Conservation (phyloP, 2,797 vertebrate species). For the Eremophila alpestris region DNA sequence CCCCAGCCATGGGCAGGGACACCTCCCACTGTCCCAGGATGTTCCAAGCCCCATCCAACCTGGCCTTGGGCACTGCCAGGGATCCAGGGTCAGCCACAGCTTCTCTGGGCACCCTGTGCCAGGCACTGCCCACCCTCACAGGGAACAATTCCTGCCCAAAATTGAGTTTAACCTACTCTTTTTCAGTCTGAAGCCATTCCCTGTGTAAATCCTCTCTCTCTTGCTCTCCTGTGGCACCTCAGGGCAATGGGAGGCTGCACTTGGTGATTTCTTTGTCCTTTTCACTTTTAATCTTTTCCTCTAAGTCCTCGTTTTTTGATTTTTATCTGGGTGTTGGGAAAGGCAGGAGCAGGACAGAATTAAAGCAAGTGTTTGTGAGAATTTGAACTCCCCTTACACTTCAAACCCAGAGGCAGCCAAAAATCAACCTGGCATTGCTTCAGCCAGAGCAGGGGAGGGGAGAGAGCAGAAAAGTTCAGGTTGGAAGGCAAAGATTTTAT, state of each 20-base stretch:
- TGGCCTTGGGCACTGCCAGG: neutral
- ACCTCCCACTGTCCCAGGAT: neutral
- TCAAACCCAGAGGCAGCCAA: neutral
- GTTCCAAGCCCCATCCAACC: neutral
- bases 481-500: neutral
- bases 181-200: neutral
- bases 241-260: neutral
- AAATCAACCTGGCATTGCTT: neutral
- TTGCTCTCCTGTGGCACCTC: neutral
- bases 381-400: neutral
- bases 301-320: neutral
- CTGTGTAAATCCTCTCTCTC: neutral
- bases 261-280: neutral
- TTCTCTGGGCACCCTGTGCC: neutral
- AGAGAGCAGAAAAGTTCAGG: neutral
- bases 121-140: fast-evolving
- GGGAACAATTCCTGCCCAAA: neutral
- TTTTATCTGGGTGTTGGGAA: neutral
- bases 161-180: fast-evolving
- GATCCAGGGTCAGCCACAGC: neutral
- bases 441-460: neutral
- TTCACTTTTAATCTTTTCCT: neutral
- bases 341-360: neutral
- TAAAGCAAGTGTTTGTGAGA: neutral
- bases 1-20: neutral